A percentile compares a stretch with the other conserved stretches of the same genome.
These are phyloP conservation scores for Nansenia antarctica DNA, from an alignment of 2,113 vertebrate genomes.

Conservation along the genomic window DNA sequence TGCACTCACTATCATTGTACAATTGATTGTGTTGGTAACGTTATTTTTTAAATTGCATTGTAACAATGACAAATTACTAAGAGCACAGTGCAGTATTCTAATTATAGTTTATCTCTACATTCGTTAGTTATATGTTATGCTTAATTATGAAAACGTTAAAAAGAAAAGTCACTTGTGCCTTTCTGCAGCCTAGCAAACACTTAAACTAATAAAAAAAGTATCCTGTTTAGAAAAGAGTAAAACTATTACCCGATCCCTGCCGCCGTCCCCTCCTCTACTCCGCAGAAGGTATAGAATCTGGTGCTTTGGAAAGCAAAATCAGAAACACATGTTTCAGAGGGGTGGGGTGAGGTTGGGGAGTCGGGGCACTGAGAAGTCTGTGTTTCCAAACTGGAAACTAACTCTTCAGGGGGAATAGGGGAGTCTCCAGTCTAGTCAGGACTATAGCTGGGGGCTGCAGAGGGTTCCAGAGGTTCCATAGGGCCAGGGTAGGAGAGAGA, in stretches of 20 bases:
- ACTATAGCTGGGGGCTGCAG: no score
- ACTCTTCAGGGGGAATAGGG: background rate
- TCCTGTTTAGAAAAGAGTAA: constrained; percentile 11
- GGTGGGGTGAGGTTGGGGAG: background rate
- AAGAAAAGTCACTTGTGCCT: no score
- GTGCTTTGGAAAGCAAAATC: constrained; percentile 38
- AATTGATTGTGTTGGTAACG: no score
- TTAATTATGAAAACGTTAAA: no score
- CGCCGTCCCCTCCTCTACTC: background rate
- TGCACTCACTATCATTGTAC: no score
- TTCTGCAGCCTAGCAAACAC: background rate
- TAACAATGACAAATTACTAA: background rate
- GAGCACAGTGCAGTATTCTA: background rate
- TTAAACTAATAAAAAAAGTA: constrained; percentile 22
- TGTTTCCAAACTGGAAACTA: background rate
- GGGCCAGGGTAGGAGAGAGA: background rate
- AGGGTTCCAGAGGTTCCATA: background rate
- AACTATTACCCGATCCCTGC: constrained; percentile 22
- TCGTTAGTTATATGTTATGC: no score
- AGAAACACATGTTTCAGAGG: constrained; percentile 59
- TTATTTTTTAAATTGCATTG: background rate
- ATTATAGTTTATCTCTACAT: no score
- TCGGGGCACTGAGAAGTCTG: background rate
- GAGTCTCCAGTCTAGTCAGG: no score
- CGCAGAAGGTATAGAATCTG: constrained; percentile 47